These are phyloP conservation scores for Copsychus sechellarum DNA, from an alignment of 2,113 vertebrate genomes.

Conservation along the genomic window DNA sequence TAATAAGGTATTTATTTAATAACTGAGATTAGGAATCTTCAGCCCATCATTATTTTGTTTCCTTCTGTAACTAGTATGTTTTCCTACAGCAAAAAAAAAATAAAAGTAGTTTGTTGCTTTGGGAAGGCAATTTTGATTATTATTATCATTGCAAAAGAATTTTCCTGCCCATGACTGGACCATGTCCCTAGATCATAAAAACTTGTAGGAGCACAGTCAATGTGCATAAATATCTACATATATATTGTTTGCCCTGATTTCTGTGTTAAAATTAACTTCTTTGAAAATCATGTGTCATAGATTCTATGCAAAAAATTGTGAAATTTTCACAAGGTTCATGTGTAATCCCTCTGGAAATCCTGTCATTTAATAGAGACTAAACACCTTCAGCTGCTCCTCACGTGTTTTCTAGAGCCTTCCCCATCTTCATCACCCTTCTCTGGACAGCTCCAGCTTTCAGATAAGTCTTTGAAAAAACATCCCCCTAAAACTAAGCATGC, in stretches of 20 bases:
- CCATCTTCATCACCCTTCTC: not conserved
- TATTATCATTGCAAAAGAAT: not conserved
- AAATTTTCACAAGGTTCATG: not conserved
- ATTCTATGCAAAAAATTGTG: too few relatives aligned
- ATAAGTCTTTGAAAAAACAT: not conserved
- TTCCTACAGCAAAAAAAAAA: not conserved
- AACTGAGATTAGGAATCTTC: too few relatives aligned
- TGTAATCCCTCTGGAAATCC: not conserved
- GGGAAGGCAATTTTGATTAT: not conserved
- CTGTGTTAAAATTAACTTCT: not conserved
- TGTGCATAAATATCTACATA: too few relatives aligned
- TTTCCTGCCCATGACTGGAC: not conserved
- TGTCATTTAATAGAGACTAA: not conserved
- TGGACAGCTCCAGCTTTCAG: not conserved
- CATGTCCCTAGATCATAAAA: too few relatives aligned
- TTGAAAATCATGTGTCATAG: rapidly evolving
- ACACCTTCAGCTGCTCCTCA: not conserved
- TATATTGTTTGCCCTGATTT: not conserved
- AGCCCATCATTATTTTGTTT: not conserved
- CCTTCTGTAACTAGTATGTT: not conserved
- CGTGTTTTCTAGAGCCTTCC: not conserved
- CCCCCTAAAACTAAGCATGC: not conserved
- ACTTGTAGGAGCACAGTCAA: not conserved
- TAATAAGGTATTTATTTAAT: not conserved
- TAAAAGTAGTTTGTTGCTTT: not conserved